A percentile compares a stretch with the other conserved stretches of the same genome.
phyloP scores from a whole-genome alignment of 2,888 invertebrate genomes.

The Amaurobius ferox region DNA sequence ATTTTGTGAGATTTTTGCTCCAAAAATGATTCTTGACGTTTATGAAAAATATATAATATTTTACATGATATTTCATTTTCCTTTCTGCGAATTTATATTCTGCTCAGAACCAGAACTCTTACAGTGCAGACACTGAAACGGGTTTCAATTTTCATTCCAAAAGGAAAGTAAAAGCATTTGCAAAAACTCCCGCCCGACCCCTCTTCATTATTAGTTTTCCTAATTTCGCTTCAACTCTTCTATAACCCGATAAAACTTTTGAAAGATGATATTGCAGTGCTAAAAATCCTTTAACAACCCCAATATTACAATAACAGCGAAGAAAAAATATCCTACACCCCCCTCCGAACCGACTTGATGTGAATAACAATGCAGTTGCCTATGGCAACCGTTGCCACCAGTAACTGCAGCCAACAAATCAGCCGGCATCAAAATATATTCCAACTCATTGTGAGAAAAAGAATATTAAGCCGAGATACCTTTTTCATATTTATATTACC shows the following conservation, averaged over 20 bases:
- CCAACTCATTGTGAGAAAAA: conserved; percentile 20
- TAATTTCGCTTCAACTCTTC: neutral
- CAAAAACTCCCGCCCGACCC: too few relatives aligned
- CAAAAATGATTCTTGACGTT: too few relatives aligned
- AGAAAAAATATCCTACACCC: neutral
- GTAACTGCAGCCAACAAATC: conserved; percentile 67
- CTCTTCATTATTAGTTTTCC: too few relatives aligned
- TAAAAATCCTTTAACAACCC: conserved; percentile 7
- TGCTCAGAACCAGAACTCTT: too few relatives aligned
- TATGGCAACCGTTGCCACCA: conserved; percentile 60
- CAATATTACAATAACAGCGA: conserved; percentile 6
- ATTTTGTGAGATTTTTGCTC: too few relatives aligned
- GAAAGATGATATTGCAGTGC: conserved; percentile 3
- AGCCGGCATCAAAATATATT: conserved; percentile 57
- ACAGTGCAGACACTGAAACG: too few relatives aligned
- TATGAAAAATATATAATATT: too few relatives aligned
- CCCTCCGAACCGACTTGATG: conserved; percentile 2
- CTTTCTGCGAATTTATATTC: too few relatives aligned
- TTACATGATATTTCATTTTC: too few relatives aligned
- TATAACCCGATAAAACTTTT: neutral
- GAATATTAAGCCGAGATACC: conserved; percentile 34
- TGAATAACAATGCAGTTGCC: conserved; percentile 65
- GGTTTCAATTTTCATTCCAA: too few relatives aligned
- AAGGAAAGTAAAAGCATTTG: too few relatives aligned
- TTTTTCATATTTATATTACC: conserved; percentile 53